phyloP scores from a whole-genome alignment of 2,888 invertebrate species.

The Pediacus dermestoides region DNA sequence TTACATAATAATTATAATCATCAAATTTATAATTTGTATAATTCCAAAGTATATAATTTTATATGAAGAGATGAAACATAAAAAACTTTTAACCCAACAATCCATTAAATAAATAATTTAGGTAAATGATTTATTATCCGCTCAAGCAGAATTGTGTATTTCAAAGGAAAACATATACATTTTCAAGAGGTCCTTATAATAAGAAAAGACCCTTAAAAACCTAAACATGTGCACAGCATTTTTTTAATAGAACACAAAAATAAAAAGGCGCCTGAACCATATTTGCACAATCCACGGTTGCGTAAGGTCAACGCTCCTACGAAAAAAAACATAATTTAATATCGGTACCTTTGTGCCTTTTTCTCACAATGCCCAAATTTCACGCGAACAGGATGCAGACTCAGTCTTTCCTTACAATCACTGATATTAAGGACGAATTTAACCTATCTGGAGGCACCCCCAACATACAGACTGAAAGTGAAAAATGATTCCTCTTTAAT shows the following conservation, averaged over 20 bases:
- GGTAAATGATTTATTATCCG: too few relatives aligned
- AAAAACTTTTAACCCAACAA: too few relatives aligned
- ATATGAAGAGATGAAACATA: too few relatives aligned
- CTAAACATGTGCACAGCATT: slow-evolving; percentile 31
- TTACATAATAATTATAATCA: too few relatives aligned
- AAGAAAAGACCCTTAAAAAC: slow-evolving; percentile 25
- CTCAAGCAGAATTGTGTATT: too few relatives aligned
- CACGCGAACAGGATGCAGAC: slow-evolving; percentile 29
- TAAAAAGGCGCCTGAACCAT: slow-evolving; percentile 25
- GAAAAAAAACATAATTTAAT: slow-evolving; percentile 33
- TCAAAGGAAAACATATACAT: slow-evolving; percentile 2
- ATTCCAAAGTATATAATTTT: too few relatives aligned
- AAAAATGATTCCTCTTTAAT: slow-evolving; percentile 39
- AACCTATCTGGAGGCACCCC: slow-evolving; percentile 31
- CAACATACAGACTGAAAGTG: slow-evolving; percentile 34
- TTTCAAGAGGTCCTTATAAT: slow-evolving; percentile 12
- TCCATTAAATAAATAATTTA: too few relatives aligned
- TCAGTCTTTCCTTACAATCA: not conserved
- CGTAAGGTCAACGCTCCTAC: slow-evolving; percentile 19
- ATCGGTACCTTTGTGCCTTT: slow-evolving; percentile 37
- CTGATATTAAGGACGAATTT: not conserved
- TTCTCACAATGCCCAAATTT: slow-evolving; percentile 37
- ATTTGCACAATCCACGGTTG: slow-evolving; percentile 24
- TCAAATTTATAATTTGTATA: too few relatives aligned
- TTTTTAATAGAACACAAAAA: slow-evolving; percentile 21